Evolutionary conservation across 2,888 invertebrate species (phyloP).

Genomic region (Hydropsyche betteni): DNA sequence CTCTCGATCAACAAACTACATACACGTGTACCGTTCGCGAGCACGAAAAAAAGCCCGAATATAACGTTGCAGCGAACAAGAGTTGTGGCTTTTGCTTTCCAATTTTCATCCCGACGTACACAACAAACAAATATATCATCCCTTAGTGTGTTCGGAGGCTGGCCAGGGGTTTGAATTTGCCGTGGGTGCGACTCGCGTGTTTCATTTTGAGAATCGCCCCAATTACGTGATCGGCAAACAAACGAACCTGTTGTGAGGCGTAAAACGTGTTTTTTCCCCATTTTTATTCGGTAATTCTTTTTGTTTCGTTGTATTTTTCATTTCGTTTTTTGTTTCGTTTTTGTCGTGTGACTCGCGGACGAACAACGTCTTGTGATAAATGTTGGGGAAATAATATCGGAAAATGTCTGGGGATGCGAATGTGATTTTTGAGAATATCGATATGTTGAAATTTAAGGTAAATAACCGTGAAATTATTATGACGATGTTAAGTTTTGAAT

Average conservation of each 20-base stretch:
- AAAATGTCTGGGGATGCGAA: too few relatives aligned
- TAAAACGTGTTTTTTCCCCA: not conserved
- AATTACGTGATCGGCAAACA: slow-evolving; percentile 39
- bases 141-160: too few relatives aligned
- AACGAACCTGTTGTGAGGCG: slow-evolving; percentile 9
- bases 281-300: not conserved
- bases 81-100: slow-evolving; percentile 9
- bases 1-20: slow-evolving; percentile 2
- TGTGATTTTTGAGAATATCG: too few relatives aligned
- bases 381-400: too few relatives aligned
- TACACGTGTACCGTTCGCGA: too few relatives aligned
- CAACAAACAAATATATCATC: not conserved
- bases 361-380: too few relatives aligned
- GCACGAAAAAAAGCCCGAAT: not conserved
- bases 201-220: slow-evolving; percentile 33
- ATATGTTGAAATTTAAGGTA: too few relatives aligned
- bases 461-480: too few relatives aligned
- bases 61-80: not conserved
- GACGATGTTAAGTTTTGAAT: too few relatives aligned
- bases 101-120: not conserved
- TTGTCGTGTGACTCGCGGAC: too few relatives aligned
- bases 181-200: not conserved
- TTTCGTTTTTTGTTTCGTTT: not conserved
- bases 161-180: not conserved
- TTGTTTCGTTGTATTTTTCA: not conserved